Base-by-base conservation (phyloP, 1,140 invertebrate genomes). In the Pygmarrhopalites habei region DNA sequence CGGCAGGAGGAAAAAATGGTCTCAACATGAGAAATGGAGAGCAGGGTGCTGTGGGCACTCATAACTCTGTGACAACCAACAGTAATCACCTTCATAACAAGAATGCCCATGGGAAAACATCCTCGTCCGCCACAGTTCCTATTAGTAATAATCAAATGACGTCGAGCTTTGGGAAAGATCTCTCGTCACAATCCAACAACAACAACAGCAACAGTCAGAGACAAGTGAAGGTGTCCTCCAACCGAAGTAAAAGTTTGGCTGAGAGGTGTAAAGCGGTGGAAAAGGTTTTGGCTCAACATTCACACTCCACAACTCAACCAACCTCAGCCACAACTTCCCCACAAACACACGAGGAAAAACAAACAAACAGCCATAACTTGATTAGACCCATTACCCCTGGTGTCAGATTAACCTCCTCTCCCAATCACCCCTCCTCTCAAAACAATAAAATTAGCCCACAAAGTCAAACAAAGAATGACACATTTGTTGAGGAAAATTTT, bases 231-330 rank as follows among this genome's bases (percentile, higher is more conserved):
- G 32, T 35, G 5, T 35, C 32, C 15, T 7, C 32, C 5, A 35
- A 35, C 23, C 41, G 51, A 2, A 66, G 64, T 49, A 66, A 64
- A 49, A 64, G 53, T 56, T 49, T 69, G 44, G 58, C 68, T 7
- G 64, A 69, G 23, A 60, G 57, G 39, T 66, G 68, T 26, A 58
- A 69, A 60, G 65, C 61, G 2, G 21, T 69, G 25, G 68, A 69
- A 32, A 64, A 59, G 26, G 65, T 66, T n/a, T 44, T 69, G 28
- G 32, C 3, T 19, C 41, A 58, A 23, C 30, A 58, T 21, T 57
- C 44, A 52, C 23, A 53, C 52, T 15, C 30, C 23, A 25, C 12
- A 10, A 29, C 32, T n/a, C n/a, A n/a, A 29, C 25, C 44, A 30
- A 2, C 46, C 17, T 35, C 47, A 19, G 15, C 26, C 14, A n/a